phyloP scores from a whole-genome alignment of 64 coral and sea anemone genomes.

The Anthopleura sola region DNA sequence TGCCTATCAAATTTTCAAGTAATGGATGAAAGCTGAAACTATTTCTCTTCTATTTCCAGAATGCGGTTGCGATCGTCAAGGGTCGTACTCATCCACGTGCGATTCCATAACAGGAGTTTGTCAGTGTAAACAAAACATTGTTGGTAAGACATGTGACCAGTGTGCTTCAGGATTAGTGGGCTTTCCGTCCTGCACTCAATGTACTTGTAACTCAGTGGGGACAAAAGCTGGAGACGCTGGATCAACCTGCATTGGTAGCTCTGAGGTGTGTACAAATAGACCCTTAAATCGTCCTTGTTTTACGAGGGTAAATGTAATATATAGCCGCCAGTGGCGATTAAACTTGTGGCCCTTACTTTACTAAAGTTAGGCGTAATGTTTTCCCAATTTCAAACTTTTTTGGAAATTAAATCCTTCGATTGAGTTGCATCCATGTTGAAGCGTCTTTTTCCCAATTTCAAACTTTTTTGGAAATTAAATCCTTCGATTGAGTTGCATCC shows the following conservation, averaged over 20 bases:
- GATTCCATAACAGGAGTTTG: conserved; percentile 39
- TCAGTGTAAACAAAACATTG: conserved; percentile 38
- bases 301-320: too few species aligned
- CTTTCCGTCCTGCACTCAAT: conserved; percentile 35
- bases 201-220: conserved; percentile 45
- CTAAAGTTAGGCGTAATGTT: too few species aligned
- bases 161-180: conserved; percentile 40
- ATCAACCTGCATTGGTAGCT: background rate
- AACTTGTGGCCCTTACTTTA: too few species aligned
- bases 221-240: background rate
- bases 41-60: background rate
- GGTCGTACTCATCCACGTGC: conserved; percentile 26
- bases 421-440: too few species aligned
- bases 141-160: conserved; percentile 34
- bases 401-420: too few species aligned
- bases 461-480: too few species aligned
- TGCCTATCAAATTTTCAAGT: too few species aligned
- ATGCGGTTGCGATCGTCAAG: conserved; percentile 35
- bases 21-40: background rate
- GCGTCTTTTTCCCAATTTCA: too few species aligned
- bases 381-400: too few species aligned
- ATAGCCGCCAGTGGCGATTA: too few species aligned
- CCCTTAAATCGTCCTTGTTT: too few species aligned
- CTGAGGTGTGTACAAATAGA: background rate
- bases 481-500: too few species aligned